Percentiles rank a stretch among this genome's conserved stretches.
Conservation (phyloP, 2,888 invertebrate genomes). For the Noctua janthina region DNA sequence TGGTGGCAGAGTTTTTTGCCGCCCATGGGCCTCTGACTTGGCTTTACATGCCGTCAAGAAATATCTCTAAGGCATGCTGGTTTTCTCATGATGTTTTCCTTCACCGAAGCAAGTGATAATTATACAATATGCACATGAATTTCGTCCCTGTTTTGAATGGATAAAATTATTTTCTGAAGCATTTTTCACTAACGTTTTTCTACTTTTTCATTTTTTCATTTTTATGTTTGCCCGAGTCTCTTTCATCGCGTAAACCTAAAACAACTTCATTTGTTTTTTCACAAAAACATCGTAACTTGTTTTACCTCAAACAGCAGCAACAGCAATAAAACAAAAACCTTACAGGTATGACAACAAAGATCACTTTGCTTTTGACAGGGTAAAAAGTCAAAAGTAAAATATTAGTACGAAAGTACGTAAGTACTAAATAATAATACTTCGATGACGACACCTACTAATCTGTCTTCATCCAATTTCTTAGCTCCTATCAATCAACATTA, state of each 20-base stretch:
- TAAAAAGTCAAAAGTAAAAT: not conserved
- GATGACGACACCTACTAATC: not conserved
- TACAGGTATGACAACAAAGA: not conserved
- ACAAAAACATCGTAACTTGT: not conserved
- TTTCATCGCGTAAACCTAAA: not conserved
- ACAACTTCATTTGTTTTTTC: not conserved
- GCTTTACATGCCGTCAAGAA: too few relatives aligned
- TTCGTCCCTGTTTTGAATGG: not conserved
- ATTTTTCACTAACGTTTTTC: not conserved
- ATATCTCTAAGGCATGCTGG: too few relatives aligned
- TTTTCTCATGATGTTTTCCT: too few relatives aligned
- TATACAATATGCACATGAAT: too few relatives aligned
- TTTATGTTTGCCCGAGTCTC: too few relatives aligned
- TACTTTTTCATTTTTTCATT: too few relatives aligned
- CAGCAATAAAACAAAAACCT: not conserved
- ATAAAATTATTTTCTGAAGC: not conserved
- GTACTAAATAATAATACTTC: too few relatives aligned
- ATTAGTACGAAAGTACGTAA: too few relatives aligned
- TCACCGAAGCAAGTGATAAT: too few relatives aligned
- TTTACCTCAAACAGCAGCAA: not conserved
- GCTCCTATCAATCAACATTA: slow-evolving; percentile 34
- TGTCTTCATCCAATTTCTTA: not conserved
- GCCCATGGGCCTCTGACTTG: too few relatives aligned
- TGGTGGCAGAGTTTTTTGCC: too few relatives aligned
- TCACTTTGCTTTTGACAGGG: not conserved